A percentile compares a stretch with the other conserved stretches of the same genome.
phyloP scores from a whole-genome alignment of 2,888 invertebrate species.

The Lamproptera curius region DNA sequence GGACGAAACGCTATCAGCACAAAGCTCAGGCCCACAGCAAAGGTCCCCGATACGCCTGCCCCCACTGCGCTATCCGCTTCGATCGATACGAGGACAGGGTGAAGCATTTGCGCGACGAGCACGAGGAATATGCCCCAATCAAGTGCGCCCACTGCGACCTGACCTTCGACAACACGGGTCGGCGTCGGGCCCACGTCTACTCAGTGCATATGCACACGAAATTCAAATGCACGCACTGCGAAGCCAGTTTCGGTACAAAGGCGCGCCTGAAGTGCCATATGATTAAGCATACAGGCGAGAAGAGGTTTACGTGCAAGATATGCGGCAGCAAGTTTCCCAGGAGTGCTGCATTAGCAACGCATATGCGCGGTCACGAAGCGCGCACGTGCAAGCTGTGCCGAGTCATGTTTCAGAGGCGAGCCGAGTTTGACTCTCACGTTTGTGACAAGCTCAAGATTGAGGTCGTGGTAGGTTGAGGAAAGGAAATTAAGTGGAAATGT shows the following conservation, averaged over 20 bases:
- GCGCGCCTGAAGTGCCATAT: conserved; percentile 63
- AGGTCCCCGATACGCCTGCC: conserved; percentile 61
- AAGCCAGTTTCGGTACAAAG: conserved; percentile 59
- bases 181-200: conserved; percentile 52
- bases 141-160: conserved; percentile 55
- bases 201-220: conserved; percentile 51
- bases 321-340: too few species aligned
- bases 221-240: conserved; percentile 58
- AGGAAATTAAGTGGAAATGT: too few species aligned
- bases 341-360: conserved; percentile 23
- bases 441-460: too few species aligned
- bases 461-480: too few species aligned
- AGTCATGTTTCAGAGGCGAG: conserved; percentile 41
- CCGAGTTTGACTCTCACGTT: conserved; percentile 40
- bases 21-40: conserved; percentile 58
- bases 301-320: conserved; percentile 45
- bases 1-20: conserved; percentile 60
- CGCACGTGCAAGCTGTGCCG: conserved; percentile 50
- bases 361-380: conserved; percentile 57
- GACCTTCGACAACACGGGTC: conserved; percentile 61
- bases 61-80: conserved; percentile 59
- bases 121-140: conserved; percentile 56
- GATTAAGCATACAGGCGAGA: conserved; percentile 58
- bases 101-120: conserved; percentile 59
- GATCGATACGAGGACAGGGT: conserved; percentile 60